These are phyloP conservation scores for Muscicapa striata DNA, from an alignment of 2,797 vertebrate genomes.

Conservation along the genomic window DNA sequence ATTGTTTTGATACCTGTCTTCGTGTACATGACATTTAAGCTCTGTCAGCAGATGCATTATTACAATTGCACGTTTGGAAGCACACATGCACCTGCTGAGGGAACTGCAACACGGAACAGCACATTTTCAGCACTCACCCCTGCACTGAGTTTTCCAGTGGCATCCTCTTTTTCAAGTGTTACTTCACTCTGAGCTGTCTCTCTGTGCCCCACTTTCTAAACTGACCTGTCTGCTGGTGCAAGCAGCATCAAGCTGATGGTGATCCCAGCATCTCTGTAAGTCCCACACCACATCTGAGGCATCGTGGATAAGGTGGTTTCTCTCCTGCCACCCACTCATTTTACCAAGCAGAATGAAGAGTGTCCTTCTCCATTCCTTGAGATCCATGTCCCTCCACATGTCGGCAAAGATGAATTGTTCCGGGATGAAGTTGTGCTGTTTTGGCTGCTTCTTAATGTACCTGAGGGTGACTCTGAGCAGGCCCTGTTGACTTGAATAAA, in stretches of 20 bases:
- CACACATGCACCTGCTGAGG: constrained; percentile 44
- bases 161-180: neutral
- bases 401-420: neutral
- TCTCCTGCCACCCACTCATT: neutral
- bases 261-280: neutral
- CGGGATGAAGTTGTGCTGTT: neutral
- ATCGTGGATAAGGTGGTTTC: fast-evolving
- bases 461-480: constrained; percentile 31
- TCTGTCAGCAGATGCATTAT: constrained; percentile 8
- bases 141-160: neutral
- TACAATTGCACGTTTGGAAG: constrained; percentile 54
- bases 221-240: neutral
- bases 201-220: neutral
- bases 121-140: neutral
- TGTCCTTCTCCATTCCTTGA: neutral
- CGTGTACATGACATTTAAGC: constrained; percentile 28
- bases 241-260: no score
- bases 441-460: neutral
- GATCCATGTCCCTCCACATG: neutral
- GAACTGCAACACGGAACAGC: neutral
- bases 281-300: fast-evolving
- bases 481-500: constrained; percentile 15
- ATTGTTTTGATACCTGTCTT: constrained; percentile 9
- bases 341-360: neutral
- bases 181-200: neutral